Conservation (phyloP, 2,113 vertebrate species). For the Scopus umbretta region DNA sequence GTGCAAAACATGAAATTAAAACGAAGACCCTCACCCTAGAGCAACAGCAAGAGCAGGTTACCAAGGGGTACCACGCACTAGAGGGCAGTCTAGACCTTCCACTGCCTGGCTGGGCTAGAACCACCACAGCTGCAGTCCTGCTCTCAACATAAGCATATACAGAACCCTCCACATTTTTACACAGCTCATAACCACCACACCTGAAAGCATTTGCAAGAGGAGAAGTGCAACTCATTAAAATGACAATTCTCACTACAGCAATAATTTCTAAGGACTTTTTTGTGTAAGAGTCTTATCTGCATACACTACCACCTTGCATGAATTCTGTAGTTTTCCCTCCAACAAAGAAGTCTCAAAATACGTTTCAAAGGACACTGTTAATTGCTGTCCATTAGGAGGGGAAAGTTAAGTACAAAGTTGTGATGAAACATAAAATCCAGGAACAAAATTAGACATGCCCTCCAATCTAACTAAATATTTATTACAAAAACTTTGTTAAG, state of each 20-base stretch:
- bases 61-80: background rate
- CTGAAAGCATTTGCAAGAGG: background rate
- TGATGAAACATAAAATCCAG: background rate
- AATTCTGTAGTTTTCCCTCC: background rate
- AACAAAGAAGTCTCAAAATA: background rate
- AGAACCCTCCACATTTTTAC: background rate
- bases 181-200: rapidly evolving
- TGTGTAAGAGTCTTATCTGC: background rate
- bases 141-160: rapidly evolving
- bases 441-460: background rate
- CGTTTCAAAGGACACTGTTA: background rate
- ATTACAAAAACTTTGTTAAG: background rate
- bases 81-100: background rate
- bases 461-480: background rate
- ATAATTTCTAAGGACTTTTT: background rate
- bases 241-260: background rate
- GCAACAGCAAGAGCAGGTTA: rapidly evolving
- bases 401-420: background rate
- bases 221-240: background rate
- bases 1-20: background rate
- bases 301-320: background rate
- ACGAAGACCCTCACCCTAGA: rapidly evolving
- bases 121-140: rapidly evolving
- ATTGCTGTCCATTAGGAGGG: background rate
- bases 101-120: background rate